Conservation (phyloP, 2,797 vertebrate species). For the Anas bernieri region DNA sequence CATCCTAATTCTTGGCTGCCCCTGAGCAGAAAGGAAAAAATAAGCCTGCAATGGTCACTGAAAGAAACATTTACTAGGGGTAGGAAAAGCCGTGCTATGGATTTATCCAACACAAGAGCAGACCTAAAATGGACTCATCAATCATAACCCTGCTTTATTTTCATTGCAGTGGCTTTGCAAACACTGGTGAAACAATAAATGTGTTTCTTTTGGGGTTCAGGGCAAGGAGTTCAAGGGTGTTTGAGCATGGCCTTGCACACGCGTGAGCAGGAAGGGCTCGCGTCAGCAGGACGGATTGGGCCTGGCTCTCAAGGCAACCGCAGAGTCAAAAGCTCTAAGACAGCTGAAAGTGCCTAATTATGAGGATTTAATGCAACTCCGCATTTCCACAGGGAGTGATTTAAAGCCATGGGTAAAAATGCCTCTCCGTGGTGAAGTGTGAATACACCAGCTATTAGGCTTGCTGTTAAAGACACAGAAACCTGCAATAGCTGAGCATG, state of each 20-base stretch:
- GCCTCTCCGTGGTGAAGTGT: not conserved
- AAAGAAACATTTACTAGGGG: not conserved
- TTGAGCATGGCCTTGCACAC: rapidly evolving
- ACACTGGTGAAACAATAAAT: not conserved
- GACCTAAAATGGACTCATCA: not conserved
- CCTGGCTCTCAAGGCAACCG: not conserved
- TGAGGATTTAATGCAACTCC: conserved; percentile 40
- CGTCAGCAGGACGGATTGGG: not conserved
- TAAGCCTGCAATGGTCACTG: not conserved
- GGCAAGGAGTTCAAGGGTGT: not conserved
- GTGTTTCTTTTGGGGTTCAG: not conserved
- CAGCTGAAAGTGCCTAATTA: conserved; percentile 42
- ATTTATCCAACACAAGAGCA: not conserved
- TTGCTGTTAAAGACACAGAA: conserved; percentile 24
- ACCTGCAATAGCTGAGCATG: conserved; percentile 2
- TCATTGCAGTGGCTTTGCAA: not conserved
- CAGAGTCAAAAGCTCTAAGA: conserved; percentile 7
- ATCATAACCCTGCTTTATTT: not conserved
- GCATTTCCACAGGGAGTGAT: conserved; percentile 30
- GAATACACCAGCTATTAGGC: not conserved
- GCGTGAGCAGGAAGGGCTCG: not conserved
- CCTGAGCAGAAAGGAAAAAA: not conserved
- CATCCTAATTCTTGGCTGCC: not conserved
- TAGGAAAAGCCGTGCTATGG: not conserved
- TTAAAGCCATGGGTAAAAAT: conserved; percentile 21